Conservation (phyloP, 2,888 invertebrate species). For the Operophtera brumata region DNA sequence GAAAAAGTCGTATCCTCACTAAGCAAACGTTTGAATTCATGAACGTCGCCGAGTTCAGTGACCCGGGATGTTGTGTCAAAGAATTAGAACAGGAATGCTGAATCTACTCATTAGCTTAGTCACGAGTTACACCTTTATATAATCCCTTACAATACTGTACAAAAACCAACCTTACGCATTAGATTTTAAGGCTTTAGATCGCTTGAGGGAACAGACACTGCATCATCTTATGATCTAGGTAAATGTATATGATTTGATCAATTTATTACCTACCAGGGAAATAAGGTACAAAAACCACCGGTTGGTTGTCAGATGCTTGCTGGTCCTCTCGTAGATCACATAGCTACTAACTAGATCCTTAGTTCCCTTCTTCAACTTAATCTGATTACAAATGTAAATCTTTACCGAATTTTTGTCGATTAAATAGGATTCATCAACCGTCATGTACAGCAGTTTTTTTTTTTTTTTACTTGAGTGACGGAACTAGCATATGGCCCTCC, state of each 20-base stretch:
- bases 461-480: no score
- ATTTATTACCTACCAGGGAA: background rate
- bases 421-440: background rate
- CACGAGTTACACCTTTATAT: conserved; percentile 60
- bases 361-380: background rate
- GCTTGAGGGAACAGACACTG: background rate
- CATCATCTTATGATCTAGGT: background rate
- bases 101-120: conserved; percentile 63
- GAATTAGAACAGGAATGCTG: conserved; percentile 62
- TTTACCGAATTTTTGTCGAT: background rate
- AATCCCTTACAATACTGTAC: conserved; percentile 29
- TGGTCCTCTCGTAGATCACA: background rate
- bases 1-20: conserved; percentile 24
- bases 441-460: no score
- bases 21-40: conserved; percentile 25
- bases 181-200: background rate
- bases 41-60: conserved; percentile 54
- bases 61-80: conserved; percentile 70
- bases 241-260: background rate
- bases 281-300: background rate
- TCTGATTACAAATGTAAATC: background rate
- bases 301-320: background rate
- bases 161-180: background rate
- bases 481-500: no score
- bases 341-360: background rate